Conservation (phyloP, 2,113 vertebrate genomes). For the Willisornis vidua region DNA sequence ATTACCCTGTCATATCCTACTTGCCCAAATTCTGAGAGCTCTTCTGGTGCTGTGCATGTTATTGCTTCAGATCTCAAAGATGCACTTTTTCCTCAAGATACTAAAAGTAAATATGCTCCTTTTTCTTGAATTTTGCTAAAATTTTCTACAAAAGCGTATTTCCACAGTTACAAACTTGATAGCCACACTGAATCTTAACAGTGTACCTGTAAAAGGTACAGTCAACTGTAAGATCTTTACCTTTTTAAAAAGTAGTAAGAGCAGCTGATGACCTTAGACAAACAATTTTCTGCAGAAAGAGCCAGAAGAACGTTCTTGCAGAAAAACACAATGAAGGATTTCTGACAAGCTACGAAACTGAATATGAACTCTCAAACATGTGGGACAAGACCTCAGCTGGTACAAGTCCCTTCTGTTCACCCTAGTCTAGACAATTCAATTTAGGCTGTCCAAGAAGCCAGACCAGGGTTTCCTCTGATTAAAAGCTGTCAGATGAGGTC, state of each 20-base stretch:
- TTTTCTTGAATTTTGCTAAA: not conserved
- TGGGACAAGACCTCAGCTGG: not conserved
- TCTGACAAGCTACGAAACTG: not conserved
- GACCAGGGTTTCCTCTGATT: not conserved
- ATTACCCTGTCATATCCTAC: not conserved
- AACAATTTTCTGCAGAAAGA: not conserved
- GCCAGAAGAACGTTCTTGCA: not conserved
- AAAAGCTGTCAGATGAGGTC: not conserved
- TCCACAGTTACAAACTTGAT: not conserved
- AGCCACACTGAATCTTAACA: not conserved
- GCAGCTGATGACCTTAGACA: not conserved
- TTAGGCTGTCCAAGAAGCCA: not conserved
- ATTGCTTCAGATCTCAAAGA: not conserved
- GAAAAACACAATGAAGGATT: not conserved
- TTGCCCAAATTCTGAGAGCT: not conserved
- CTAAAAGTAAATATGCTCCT: not conserved
- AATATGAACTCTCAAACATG: not conserved
- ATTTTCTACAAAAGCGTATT: not conserved
- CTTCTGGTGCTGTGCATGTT: not conserved
- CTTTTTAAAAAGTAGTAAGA: not conserved
- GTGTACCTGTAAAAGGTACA: not conserved
- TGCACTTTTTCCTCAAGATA: not conserved
- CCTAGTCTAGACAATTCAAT: not conserved
- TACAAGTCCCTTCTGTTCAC: not conserved
- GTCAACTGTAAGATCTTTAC: not conserved